Conservation (phyloP, 2,113 vertebrate species). For the Protobothrops flavoviridis region DNA sequence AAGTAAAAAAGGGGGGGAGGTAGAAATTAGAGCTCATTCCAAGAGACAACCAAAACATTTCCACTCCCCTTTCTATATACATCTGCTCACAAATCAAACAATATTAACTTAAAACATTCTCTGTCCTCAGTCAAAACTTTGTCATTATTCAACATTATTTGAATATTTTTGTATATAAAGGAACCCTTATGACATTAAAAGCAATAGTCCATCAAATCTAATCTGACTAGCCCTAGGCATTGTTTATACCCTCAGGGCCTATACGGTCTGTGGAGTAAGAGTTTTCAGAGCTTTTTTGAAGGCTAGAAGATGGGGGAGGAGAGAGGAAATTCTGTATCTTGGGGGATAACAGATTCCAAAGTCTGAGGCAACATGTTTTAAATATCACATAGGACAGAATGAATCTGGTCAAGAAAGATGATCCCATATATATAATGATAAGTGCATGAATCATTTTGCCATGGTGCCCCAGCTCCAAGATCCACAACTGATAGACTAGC, state of each 20-base stretch:
- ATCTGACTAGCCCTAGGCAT: not conserved
- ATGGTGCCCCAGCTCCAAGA: not conserved
- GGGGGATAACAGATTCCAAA: not conserved
- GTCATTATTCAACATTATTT: conserved; percentile 43
- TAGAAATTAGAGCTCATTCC: not conserved
- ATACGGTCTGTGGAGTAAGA: not conserved
- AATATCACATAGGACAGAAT: not conserved
- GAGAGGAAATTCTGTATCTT: not conserved
- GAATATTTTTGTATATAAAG: conserved; percentile 35
- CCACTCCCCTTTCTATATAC: not conserved
- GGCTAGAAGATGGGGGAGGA: not conserved
- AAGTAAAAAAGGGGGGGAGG: not conserved
- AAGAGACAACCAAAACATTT: not conserved
- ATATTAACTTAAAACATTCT: conserved; percentile 12
- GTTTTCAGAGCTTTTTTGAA: not conserved
- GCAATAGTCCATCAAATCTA: not conserved
- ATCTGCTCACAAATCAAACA: conserved; percentile 24
- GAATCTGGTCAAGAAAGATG: not conserved
- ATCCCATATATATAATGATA: not conserved
- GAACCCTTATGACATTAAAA: not conserved
- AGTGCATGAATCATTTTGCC: not conserved
- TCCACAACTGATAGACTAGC: not conserved
- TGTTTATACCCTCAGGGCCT: not conserved
- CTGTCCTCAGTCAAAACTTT: not conserved
- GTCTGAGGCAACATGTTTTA: not conserved